Evolutionary conservation across 2,113 vertebrate species (phyloP).

Genomic region (Neotragus pygmaeus): DNA sequence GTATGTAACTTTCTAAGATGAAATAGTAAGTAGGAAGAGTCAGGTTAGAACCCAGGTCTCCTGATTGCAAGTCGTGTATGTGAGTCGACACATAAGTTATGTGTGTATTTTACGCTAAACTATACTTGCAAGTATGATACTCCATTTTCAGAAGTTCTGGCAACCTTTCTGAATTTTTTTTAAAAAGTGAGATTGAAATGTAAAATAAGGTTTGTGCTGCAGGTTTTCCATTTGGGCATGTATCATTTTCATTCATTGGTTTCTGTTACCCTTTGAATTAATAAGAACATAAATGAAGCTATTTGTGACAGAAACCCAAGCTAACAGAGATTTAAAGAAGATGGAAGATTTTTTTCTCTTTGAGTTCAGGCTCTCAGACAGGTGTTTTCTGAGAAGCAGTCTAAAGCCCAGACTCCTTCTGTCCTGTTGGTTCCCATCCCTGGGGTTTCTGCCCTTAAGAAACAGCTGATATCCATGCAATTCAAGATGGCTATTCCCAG

Average conservation of each 20-base stretch:
- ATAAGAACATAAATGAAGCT: neutral
- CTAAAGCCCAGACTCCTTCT: neutral
- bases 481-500: neutral
- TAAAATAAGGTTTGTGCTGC: neutral
- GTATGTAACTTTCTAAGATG: neutral
- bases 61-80: neutral
- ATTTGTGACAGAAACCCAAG: neutral
- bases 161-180: neutral
- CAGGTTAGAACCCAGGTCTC: neutral
- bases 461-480: neutral
- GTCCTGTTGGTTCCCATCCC: neutral
- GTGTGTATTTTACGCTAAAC: neutral
- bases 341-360: neutral
- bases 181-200: neutral
- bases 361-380: neutral
- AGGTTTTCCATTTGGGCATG: neutral
- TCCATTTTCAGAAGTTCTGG: neutral
- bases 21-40: neutral
- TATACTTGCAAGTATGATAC: neutral
- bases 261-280: slow-evolving; percentile 6
- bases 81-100: neutral
- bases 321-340: neutral
- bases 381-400: neutral
- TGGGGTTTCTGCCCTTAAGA: neutral
- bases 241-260: neutral